Base-by-base conservation (phyloP, 2,888 invertebrate species). In the Theodoxus fluviatilis region DNA sequence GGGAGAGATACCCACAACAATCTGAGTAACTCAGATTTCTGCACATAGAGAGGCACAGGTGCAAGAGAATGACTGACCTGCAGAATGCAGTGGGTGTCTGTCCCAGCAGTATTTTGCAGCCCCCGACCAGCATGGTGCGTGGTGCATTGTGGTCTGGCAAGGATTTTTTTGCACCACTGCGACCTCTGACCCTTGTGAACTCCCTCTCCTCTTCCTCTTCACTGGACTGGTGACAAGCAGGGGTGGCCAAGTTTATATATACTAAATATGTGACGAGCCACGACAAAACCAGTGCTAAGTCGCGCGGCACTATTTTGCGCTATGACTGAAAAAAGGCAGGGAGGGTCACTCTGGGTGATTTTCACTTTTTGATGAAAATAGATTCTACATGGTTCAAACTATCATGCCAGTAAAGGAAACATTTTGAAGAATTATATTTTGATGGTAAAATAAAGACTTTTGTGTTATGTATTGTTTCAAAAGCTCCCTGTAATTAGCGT, bases 41-140 rank as follows among this genome's bases (percentile, higher is more conserved):
- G 6, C 49, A 35, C 47, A 33, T 49, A 22, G 18, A 12, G 9
- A 7, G 28, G n/a, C n/a, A 38, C 40, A 3, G 15, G 9, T 43
- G 7, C 18, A 1, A 25, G 25, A 31, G 18, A 25, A 31, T 38
- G 18, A 73, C 78, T 69, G 71, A 83, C 83, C 76, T 74, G 71
- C 73, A 74, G 22, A 82, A 78, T 15, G 77, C 75, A 47, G 74
- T 70, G n/a, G 82, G 82, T 28, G 83, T 82, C 70, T 81, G 80
- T 12, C 82, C 83, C 68, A 82, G 73, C 28, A 82, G 69, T 33
- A 81, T 72, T 55, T 73, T 79, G 43, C 72, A 74, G 12, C 71
- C 72, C 9, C 77, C 79, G 67, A 79, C 69, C 1, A 73, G 69
- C n/a, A 72, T 69, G 12, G 77, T 75, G 57, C 75, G 71, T 25